Evolutionary conservation across 2,888 invertebrate species (phyloP), one percentile per base, ranked within the genome.

Genomic region (Leptinotarsa peninsularis): DNA sequence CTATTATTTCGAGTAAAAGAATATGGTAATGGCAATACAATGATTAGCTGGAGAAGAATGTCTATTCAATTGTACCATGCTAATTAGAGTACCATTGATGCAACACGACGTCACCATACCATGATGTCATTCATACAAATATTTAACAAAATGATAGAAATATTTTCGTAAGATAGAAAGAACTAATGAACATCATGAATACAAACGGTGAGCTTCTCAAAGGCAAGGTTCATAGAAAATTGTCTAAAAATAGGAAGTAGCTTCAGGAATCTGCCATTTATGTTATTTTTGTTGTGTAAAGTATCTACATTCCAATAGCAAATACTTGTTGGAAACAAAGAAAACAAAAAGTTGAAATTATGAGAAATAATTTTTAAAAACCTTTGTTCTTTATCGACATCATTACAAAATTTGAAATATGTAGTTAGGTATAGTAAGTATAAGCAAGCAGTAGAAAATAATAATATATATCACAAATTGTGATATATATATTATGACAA

Each of bases 181-280:
- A 43, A 43, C 43, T 43, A 5, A 33, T 43, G 43, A 43, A 43
- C 10, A 4, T 43, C 43, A 43, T 43, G 7, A 43, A 10, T 2
- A 43, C 43, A 10, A 43, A 43, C 10, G 43, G 10, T 43, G 10
- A 10, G 3, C 43, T 43, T 3, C 10, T 43, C 3, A 43, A 43
- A 43, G 43, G 43, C 10, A 43, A 2, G 49, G 43, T 54, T 43
- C 52, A 15, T 71, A 71, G 67, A 71, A 71, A 67, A 23, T 27
- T 54, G 23, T 67, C 60, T 75, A 71, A 75, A 71, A 75, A 71
- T 75, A 75, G 60, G 60, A 10, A 43, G 56, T 43, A 54, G 54
- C 7, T 54, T 7, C 15, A 54, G 4, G 23, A 21, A 23, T 43
- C 49, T 54, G 21, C 2, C 49, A 67, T 67, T 71, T 49, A 49